A percentile compares a stretch with the other conserved stretches of the same genome.
Evolutionary conservation across 2,113 vertebrate genomes (phyloP).

Genomic region (Chroicocephalus ridibundus): DNA sequence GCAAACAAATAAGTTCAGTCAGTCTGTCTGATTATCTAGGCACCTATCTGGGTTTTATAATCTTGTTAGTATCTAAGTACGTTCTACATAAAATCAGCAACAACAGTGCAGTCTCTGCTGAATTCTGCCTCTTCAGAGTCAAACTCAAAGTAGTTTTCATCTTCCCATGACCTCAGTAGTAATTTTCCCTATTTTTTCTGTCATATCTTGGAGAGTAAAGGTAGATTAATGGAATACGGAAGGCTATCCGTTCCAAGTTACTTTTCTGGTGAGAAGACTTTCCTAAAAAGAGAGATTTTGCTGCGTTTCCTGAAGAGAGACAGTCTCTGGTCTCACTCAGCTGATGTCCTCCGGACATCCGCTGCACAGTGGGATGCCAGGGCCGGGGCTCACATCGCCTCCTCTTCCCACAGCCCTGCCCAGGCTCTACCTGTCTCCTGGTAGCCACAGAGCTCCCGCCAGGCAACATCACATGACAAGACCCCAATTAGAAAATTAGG

Average conservation of each 20-base stretch:
- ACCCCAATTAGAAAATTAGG: background rate
- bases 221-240: background rate
- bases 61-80: background rate
- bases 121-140: background rate
- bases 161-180: background rate
- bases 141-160: background rate
- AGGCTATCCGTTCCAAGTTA: background rate
- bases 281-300: background rate
- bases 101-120: background rate
- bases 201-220: background rate
- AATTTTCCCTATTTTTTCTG: background rate
- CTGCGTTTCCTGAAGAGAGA: background rate
- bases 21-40: conserved; percentile 45
- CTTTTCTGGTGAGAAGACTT: background rate
- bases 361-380: fast-evolving
- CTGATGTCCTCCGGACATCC: fast-evolving
- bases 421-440: background rate
- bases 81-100: background rate
- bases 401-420: background rate
- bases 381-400: fast-evolving
- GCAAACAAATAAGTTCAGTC: conserved; percentile 30
- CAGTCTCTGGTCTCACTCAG: background rate
- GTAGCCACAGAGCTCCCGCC: background rate
- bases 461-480: fast-evolving
- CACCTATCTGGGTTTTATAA: conserved; percentile 36